Evolutionary conservation across 2,797 vertebrate genomes (phyloP), one percentile per base, ranked within the genome.

Genomic region (Menidia menidia): DNA sequence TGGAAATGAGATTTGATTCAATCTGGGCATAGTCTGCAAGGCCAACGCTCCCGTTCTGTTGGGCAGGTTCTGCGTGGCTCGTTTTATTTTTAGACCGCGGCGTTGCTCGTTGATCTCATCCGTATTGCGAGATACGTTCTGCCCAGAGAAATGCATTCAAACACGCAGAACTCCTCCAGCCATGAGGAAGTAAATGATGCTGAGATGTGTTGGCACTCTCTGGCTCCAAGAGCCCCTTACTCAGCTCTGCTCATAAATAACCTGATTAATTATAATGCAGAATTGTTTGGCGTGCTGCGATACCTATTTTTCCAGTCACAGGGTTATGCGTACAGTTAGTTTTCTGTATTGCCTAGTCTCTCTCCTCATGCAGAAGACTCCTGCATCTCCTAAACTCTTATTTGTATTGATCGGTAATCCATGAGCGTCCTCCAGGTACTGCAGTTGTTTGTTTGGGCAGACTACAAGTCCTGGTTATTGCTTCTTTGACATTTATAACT

Each of bases 81-180:
- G 48, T 33, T 80, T 73, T 93, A 92, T 93, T 90, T 93, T 91
- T 91, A 92, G 90, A 89, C 31, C 54, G 0, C 35, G 43, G 68
- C 70, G 13, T 61, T 66, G 72, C 80, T 86, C 80, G 18, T 48
- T 74, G 86, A 84, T 88, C 75, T 67, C 73, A 72, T 83, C 63
- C 62, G 6, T 82, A 64, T 82, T 42, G 47, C 47, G 78, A 71
- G 73, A 89, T 87, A 81, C 79, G 44, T 68, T 80, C 45, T 31
- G 82, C 82, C 81, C 43, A 15, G 66, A 86, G 77, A 81, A 63
- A 87, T 78, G 33, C 74, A 72, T 75, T 64, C 30, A 19, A 85
- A 73, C 73, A 79, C 72, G 80, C 63, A 84, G 87, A 87, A 81
- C 85, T 81, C 85, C 81, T 86, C 73, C 85, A 82, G 87, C 80